Evolutionary conservation across 2,888 invertebrate genomes (phyloP), one percentile per base, ranked within the genome.

Genomic region (Bombyx huttoni): DNA sequence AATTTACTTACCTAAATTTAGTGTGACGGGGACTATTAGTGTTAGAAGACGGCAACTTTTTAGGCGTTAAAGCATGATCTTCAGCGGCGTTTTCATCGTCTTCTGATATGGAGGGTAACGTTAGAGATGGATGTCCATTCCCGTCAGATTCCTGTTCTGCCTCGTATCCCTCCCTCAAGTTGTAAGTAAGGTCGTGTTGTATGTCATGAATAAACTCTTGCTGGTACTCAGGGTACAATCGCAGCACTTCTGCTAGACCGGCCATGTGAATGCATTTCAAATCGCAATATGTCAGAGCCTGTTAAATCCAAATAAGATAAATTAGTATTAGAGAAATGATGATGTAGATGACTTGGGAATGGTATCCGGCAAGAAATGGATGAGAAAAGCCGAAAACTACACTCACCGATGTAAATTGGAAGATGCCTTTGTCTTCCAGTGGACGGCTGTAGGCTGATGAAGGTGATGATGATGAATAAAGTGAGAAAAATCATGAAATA

Each of bases 211-310:
- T 94, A 77, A 98, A 98, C 76, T 97, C 95, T 70, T 96, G 96
- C 68, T 97, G 97, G 76, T 97, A 98, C 76, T 98, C 98, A 0
- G 98, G 97, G 78, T 98, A 98, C 0, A 98, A 87, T 2, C 96
- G 90, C 13, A 98, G 89, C 0, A 96, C 96, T 64, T 97, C 97
- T 12, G 96, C 94, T 50, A 98, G 89, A 1, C 98, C 97, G 58
- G 93, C 93, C 90, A 97, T 96, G 81, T 96, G 93, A 61, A 98
- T 94, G 82, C 97, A 96, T 85, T 98, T 98, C 54, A 98, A 90
- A 86, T 98, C 98, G 81, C 98, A 98, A 84, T 98, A 98, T 48
- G 98, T 98, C 52, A 98, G 90, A 46, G 98, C 98, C 89, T 94
- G 88, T 51, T 65, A 58, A 56, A 46, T 45, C 24, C 24, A 48